Evolutionary conservation across 2,113 vertebrate genomes (phyloP), one percentile per base, ranked within the genome.

Genomic region (Engraulis encrasicolus): DNA sequence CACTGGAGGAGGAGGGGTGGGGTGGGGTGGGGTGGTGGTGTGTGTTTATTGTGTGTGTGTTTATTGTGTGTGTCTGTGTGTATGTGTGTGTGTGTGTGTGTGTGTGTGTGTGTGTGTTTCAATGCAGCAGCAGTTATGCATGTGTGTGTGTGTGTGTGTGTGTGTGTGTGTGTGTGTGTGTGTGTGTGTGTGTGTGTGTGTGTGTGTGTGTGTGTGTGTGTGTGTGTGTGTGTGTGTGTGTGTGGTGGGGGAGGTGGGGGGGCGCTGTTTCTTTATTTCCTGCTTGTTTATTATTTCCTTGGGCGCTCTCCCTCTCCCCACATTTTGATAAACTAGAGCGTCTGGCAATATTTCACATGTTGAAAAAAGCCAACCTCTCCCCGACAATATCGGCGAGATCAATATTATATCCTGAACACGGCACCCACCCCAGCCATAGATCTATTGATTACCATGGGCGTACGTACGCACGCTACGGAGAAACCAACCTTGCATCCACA

Each of bases 1-100:
- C 92, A 91, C 92, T 92, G 90, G 92, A 86, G 90, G 88, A 90
- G 80, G 83, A 23, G 80, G 40, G 66, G 48, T 71, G 31, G 66
- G 38, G 80, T 36, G 61, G 20, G 12, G 61, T 52, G 34, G 66
- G 3, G 49, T 71, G 80, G 78, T 37, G 34, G 79, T 54, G 82
- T 79, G n/a, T 81, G 48, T 84, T 1, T 61, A 77, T 81, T 38
- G n/a, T 50, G 1, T 83, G 52, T 79, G 15, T 78, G 78, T 20
- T 6, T 78, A 45, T 40, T 79, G 6, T 58, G 50, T 77, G 80
- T 14, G 88, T 74, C 15, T 9, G 89, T 85, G 81, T 83, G 87
- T 87, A 89, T 79, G 86, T 54, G 81, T n/a, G 54, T 77, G 52
- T 54, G 66, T 27, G 87, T 52, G 12, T 0, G 87, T 80, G 71